These are phyloP conservation scores for Nomada fabriciana DNA, from an alignment of 2,888 invertebrate genomes.

Conservation along the genomic window DNA sequence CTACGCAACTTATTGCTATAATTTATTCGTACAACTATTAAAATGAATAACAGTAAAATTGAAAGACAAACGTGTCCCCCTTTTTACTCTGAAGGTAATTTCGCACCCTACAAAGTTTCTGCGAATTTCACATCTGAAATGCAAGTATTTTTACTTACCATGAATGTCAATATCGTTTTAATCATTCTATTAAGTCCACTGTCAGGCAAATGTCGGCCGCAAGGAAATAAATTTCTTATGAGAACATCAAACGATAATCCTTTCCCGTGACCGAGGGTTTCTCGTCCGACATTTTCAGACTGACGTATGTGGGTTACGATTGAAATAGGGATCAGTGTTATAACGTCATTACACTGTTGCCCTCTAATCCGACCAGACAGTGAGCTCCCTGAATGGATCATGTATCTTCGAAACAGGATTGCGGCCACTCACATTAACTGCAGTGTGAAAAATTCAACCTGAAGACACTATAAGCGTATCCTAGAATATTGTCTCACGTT, in stretches of 20 bases:
- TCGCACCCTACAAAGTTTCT: no score
- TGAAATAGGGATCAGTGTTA: slow-evolving; percentile 36
- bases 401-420: slow-evolving; percentile 10
- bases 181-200: slow-evolving; percentile 20
- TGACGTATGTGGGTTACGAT: slow-evolving; percentile 55
- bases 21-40: no score
- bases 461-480: no score
- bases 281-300: slow-evolving; percentile 31
- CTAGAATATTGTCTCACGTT: no score
- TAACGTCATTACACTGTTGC: slow-evolving; percentile 16
- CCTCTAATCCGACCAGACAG: slow-evolving; percentile 65
- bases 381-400: slow-evolving; percentile 70
- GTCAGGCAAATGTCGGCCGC: slow-evolving; percentile 16
- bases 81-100: no score
- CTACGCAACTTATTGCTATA: no score
- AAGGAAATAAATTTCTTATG: slow-evolving; percentile 7
- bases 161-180: not conserved
- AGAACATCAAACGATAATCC: slow-evolving; percentile 32
- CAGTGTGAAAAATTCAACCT: no score
- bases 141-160: no score
- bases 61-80: no score
- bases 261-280: slow-evolving; percentile 43
- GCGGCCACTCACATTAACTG: not conserved
- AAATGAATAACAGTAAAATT: no score
- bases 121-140: no score